Conservation (phyloP, 2,113 vertebrate species). For the Charina bottae region DNA sequence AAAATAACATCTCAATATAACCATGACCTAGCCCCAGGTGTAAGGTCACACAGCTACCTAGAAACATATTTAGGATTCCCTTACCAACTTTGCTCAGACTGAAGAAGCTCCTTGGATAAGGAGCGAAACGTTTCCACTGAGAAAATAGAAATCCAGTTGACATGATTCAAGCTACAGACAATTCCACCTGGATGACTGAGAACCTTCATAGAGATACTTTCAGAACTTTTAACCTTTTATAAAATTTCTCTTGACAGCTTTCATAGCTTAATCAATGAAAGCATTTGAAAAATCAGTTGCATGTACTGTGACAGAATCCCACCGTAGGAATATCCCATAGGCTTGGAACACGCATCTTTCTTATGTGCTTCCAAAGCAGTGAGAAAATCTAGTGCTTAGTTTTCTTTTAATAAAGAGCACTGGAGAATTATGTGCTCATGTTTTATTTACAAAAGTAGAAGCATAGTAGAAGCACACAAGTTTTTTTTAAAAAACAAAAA, state of each 20-base stretch:
- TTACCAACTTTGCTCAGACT: no score
- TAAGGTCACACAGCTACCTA: no score
- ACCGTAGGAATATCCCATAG: background rate
- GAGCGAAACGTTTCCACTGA: no score
- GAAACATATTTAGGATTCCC: no score
- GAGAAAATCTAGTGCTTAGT: background rate
- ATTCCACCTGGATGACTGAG: no score
- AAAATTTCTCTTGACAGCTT: background rate
- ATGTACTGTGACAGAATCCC: background rate
- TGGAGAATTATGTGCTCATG: background rate
- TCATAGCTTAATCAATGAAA: background rate
- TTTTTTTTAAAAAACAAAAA: background rate
- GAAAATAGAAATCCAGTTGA: no score
- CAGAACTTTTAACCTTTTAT: background rate
- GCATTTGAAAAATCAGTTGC: background rate
- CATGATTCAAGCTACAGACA: no score
- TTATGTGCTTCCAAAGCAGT: background rate
- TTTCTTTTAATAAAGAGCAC: background rate
- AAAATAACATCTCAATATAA: no score
- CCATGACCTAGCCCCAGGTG: no score
- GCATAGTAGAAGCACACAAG: background rate
- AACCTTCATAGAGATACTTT: no score
- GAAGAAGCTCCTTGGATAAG: no score
- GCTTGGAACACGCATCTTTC: background rate
- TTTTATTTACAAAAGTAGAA: constrained; percentile 2